Base-by-base conservation (phyloP, 2,113 vertebrate genomes). In the Pangasianodon gigas region DNA sequence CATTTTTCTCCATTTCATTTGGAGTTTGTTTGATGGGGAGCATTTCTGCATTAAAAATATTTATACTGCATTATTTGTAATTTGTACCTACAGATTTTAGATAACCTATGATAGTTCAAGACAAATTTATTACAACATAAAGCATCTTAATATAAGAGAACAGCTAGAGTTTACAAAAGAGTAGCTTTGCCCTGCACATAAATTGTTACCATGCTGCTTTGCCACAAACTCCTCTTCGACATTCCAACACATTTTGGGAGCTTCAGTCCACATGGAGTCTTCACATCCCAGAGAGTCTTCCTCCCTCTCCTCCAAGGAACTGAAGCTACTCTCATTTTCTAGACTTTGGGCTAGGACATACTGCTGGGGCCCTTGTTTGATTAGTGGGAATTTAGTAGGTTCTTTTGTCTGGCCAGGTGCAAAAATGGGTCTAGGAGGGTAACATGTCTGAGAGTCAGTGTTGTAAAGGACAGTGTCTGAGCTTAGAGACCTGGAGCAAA, bases 401-500 rank as follows among this genome's bases (percentile, higher is more conserved):
- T 96, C 94, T 89, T 96, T 94, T 69, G 93, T 94, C 79, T 93
- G 88, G 90, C 87, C 90, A 11, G 85, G 91, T 93, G 93, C 92
- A 92, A 69, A 87, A 94, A 93, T 52, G 89, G 90, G 91, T 93
- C 91, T 83, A 93, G 81, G 85, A 90, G 90, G 92, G 56, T 81
- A 81, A 18, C 86, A 74, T 86, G 51, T 74, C 90, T 94, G 91
- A 74, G 84, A 60, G 79, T 86, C 65, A 51, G 74, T 77, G 74
- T 77, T 77, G 74, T 77, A 48, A 26, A 77, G 21, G 14, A 77
- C 74, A 77, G 88, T 89, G 90, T 97, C 95, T 91, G 94, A 91
- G 91, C 91, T 93, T 91, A 94, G 80, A n/a, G 96, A 93, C 80
- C 92, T 90, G 29, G 94, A 96, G 94, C 94, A 96, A 91, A 94